Conservation (phyloP, 2,888 invertebrate genomes). For the Scaptomyza polygonia region DNA sequence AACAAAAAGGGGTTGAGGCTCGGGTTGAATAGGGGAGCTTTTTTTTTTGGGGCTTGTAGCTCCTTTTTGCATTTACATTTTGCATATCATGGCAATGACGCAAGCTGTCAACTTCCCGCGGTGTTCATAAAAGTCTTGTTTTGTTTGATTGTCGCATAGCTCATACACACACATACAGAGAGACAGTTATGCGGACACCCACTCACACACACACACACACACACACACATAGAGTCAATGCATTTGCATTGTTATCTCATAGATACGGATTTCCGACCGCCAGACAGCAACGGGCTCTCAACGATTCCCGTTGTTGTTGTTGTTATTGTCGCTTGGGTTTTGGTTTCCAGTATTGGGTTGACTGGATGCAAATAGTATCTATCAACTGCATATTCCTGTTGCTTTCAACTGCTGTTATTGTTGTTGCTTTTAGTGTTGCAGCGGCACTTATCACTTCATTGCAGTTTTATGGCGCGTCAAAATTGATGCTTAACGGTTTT, state of each 20-base stretch:
- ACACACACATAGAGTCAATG: constrained; percentile 47
- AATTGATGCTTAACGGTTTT: constrained; percentile 78
- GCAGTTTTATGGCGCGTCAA: constrained; percentile 80
- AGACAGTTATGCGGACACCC: not conserved
- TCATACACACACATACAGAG: constrained; percentile 21
- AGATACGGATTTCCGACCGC: constrained; percentile 67
- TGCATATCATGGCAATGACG: constrained; percentile 76
- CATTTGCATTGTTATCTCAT: constrained; percentile 77
- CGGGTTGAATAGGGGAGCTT: constrained; percentile 5
- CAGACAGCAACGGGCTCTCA: constrained; percentile 39
- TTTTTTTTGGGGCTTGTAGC: constrained; percentile 1
- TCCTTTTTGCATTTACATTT: constrained; percentile 48
- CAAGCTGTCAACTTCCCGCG: constrained; percentile 82
- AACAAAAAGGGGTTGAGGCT: constrained; percentile 15
- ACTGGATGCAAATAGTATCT: constrained; percentile 41
- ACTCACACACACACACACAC: constrained; percentile 10
- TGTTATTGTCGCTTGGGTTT: constrained; percentile 38
- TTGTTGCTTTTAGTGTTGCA: constrained; percentile 29
- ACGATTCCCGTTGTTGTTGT: constrained; percentile 21
- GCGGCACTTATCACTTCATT: constrained; percentile 80
- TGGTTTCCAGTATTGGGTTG: constrained; percentile 37
- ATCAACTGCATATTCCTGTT: constrained; percentile 66
- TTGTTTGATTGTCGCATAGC: constrained; percentile 69
- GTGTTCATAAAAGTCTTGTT: constrained; percentile 79
- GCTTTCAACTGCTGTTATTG: constrained; percentile 37